phyloP scores from a whole-genome alignment of 2,888 invertebrate genomes.

The Coelopa pilipes region DNA sequence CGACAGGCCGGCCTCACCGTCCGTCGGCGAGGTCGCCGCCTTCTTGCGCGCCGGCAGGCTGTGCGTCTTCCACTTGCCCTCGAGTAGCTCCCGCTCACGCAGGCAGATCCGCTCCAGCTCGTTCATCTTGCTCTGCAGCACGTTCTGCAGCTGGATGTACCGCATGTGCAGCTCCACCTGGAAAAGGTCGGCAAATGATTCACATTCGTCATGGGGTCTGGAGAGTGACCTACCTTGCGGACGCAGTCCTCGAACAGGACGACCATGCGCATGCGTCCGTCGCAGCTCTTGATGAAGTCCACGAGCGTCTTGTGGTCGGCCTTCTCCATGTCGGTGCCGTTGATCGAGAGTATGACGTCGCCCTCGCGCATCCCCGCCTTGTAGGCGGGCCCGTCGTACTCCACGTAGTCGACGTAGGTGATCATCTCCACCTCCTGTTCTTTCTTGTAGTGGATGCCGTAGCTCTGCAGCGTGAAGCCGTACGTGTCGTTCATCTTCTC shows the following conservation, averaged over 20 bases:
- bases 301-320: conserved; percentile 94
- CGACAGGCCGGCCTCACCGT: conserved; percentile 67
- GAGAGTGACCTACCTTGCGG: conserved; percentile 75
- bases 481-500: conserved; percentile 91
- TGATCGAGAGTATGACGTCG: conserved; percentile 95
- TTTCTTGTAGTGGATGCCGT: conserved; percentile 95
- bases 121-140: conserved; percentile 84
- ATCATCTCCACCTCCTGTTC: conserved; percentile 96
- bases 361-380: conserved; percentile 95
- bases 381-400: conserved; percentile 90
- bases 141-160: conserved; percentile 87
- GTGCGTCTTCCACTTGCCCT: conserved; percentile 90
- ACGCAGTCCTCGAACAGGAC: conserved; percentile 97
- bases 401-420: conserved; percentile 97
- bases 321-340: conserved; percentile 94
- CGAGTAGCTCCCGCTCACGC: conserved; percentile 83
- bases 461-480: conserved; percentile 96
- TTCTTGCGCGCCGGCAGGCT: conserved; percentile 87
- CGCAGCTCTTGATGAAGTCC: conserved; percentile 90
- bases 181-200: not conserved
- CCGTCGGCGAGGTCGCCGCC: conserved; percentile 73
- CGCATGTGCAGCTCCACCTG: conserved; percentile 88
- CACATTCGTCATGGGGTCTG: not conserved
- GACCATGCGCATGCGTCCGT: conserved; percentile 92
- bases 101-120: conserved; percentile 85